Evolutionary conservation across 2,113 vertebrate species (phyloP).

Genomic region (Silurus meridionalis): DNA sequence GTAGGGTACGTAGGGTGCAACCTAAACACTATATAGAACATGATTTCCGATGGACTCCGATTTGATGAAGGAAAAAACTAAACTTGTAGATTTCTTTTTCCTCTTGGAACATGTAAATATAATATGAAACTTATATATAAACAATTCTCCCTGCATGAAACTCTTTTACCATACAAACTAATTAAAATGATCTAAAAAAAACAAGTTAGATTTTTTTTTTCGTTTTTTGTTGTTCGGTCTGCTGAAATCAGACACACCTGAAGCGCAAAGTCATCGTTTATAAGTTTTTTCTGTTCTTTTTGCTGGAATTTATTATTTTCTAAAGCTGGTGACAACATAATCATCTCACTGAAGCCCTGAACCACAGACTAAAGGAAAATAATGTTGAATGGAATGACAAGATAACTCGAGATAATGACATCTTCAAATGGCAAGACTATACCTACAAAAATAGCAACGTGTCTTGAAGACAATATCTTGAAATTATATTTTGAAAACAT

Average conservation of each 20-base stretch:
- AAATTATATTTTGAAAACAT: too few relatives aligned
- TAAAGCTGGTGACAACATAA: background rate
- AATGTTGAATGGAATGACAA: background rate
- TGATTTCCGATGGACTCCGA: too few relatives aligned
- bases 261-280: background rate
- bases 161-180: background rate
- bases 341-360: background rate
- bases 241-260: background rate
- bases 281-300: background rate
- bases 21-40: background rate
- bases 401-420: too few relatives aligned
- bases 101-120: background rate
- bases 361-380: background rate
- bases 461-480: background rate
- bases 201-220: background rate
- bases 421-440: background rate
- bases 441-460: background rate
- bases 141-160: too few relatives aligned
- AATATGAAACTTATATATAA: too few relatives aligned
- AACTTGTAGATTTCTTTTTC: too few relatives aligned
- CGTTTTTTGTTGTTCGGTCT: background rate
- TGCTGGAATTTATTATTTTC: background rate
- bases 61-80: too few relatives aligned
- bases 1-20: background rate
- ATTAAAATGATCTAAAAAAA: background rate